phyloP scores from a whole-genome alignment of 2,888 invertebrate species.

The Opisthograptis luteolata region DNA sequence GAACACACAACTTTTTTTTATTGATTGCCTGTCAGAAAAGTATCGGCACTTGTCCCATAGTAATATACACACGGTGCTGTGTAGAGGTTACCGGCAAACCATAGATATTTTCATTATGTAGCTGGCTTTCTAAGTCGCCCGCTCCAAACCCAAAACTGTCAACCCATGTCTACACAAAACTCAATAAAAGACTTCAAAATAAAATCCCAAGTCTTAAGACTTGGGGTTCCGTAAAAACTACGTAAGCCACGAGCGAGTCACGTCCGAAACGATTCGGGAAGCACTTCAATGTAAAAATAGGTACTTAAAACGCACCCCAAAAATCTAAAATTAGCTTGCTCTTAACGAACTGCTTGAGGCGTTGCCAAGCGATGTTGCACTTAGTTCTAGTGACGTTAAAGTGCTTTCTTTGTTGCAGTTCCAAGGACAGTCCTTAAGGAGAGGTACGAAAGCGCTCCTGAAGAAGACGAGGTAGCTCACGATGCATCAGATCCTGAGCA shows the following conservation, averaged over 20 bases:
- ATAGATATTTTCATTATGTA: slow-evolving; percentile 20
- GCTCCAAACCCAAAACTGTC: slow-evolving; percentile 41
- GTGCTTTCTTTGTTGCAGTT: slow-evolving; percentile 83
- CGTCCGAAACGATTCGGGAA: slow-evolving; percentile 48
- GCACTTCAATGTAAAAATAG: slow-evolving; percentile 58
- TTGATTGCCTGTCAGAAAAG: background rate
- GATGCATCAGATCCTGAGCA: slow-evolving; percentile 76
- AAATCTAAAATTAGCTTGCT: slow-evolving; percentile 73
- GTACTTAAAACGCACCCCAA: slow-evolving; percentile 59
- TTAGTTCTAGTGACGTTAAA: slow-evolving; percentile 47
- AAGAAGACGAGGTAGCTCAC: slow-evolving; percentile 89
- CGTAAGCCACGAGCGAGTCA: slow-evolving; percentile 48
- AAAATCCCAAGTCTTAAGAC: slow-evolving; percentile 36
- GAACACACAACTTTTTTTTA: background rate
- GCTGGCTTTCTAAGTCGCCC: slow-evolving; percentile 24
- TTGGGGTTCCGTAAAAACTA: slow-evolving; percentile 43
- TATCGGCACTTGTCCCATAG: background rate
- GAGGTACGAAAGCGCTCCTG: slow-evolving; percentile 90
- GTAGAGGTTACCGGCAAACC: slow-evolving; percentile 1
- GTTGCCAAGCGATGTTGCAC: slow-evolving; percentile 31
- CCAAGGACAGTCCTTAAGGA: slow-evolving; percentile 93
- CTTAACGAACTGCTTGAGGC: slow-evolving; percentile 52
- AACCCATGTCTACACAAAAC: slow-evolving; percentile 41
- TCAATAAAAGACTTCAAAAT: slow-evolving; percentile 43
- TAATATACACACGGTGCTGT: background rate